Base-by-base conservation (phyloP, 2,113 vertebrate genomes). In the Odontesthes bonariensis region DNA sequence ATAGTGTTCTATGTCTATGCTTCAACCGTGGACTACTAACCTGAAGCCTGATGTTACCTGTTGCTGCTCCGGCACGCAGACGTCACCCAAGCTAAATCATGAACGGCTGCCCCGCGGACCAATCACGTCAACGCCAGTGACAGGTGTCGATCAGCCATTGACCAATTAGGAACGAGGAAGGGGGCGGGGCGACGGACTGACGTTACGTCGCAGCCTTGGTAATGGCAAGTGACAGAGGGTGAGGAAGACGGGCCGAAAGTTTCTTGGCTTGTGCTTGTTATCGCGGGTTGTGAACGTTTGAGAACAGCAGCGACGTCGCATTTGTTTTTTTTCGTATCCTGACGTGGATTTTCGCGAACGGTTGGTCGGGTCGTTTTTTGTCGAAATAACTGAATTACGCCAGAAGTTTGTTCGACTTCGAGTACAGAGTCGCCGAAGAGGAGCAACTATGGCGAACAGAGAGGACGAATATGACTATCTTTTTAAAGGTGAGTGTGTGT, bases 391-490 rank as follows among this genome's bases (percentile, higher is more conserved):
- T 64, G 27, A 78, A 70, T 32, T n/a, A 64, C 40, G 69, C 20
- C 62, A 73, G 68, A 90, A 88, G 88, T 91, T 92, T 77, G 73
- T 72, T 67, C 52, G 63, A 65, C 71, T 83, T 49, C 44, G 19
- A 65, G 40, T 33, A 0, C 40, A 64, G 2, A 6, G 44, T n/a
- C 46, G 6, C 13, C 19, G 72, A 60, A 59, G 73, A 75, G 63
- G 33, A 75, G 62, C 32, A 73, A 66, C 68, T 8, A 96, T 96
- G 96, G 91, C 90, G 40, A 92, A 88, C 86, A 94, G 94, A 87
- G 96, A 96, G 0, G 96, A 97, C 64, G 95, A 96, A 22, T 96
- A 95, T 31, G 95, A 96, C 68, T 97, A 95, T 67, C 94, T 97
- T n/a, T 96, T 96, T 73, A 96, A 97, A 94, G 95, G 96, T 96